Base-by-base conservation (phyloP, 1,140 invertebrate genomes). In the Asobara japonica region DNA sequence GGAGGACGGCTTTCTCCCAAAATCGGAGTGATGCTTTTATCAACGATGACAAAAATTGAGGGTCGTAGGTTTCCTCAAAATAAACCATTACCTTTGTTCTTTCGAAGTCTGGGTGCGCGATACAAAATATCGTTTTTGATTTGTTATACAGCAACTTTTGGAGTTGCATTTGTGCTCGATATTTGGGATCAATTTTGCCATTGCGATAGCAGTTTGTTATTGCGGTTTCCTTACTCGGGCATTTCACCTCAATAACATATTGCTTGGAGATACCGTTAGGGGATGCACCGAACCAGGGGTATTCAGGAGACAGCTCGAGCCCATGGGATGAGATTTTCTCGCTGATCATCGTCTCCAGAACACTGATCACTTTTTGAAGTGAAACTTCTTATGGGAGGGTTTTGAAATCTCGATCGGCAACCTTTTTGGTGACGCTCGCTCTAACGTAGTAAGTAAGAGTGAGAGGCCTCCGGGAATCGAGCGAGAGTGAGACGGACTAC, bases 241-340 rank as follows among this genome's bases (percentile, higher is more conserved):
- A 82, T 72, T 88, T 88, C 29, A 88, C 84, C 80, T 88, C 87
- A 1, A 88, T 80, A 48, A 88, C 80, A 65, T 79, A 81, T 65
- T 87, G 80, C 64, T 86, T 79, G 25, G 78, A 83, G 1, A 88
- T 79, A 13, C 84, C 87, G 79, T 88, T 86, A 8, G 87, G 87
- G 8, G 85, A 80, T 11, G 81, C 87, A 60, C 82, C 86, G 68
- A 80, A 76, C 10, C 77, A 66, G 8, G 77, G 77, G 65, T 75
- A 22, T 51, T 68, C 16, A 10, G 8, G 22, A 20, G 16, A 22
- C 1, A 68, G 16, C 13, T 22, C n/a, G 10, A 68, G 45, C 13
- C 78, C 79, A 79, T 75, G 75, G n/a, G 41, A 22, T 74, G 71
- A 5, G 67, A 71, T 48, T 81, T 78, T 76, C 80, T 79, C 65